These are phyloP conservation scores for Steinernema feltiae DNA, from an alignment of 1,140 invertebrate genomes.

Conservation along the genomic window DNA sequence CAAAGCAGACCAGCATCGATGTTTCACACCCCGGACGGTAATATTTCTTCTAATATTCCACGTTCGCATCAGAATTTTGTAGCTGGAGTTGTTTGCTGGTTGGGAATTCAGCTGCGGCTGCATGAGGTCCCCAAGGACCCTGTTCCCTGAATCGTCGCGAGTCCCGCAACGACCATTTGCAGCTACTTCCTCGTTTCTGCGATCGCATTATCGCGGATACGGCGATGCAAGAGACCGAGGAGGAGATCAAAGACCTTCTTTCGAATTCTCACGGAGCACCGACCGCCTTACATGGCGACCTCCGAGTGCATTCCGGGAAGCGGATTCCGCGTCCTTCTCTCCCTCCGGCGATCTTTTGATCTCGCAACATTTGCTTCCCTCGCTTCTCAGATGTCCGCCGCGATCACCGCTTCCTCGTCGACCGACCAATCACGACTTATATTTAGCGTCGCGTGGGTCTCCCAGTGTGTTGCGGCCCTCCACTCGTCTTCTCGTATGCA, in stretches of 20 bases:
- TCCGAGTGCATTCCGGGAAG: too few relatives aligned
- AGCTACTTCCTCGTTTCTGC: neutral
- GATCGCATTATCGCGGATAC: slow-evolving; percentile 5
- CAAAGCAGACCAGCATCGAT: too few relatives aligned
- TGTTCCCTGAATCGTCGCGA: neutral
- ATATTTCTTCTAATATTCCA: too few relatives aligned
- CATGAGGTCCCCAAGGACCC: neutral
- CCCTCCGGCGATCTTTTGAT: neutral
- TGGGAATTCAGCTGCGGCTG: too few relatives aligned
- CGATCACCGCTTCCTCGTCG: neutral
- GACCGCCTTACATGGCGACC: neutral
- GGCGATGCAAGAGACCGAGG: neutral
- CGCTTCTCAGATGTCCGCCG: neutral
- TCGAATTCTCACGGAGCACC: neutral
- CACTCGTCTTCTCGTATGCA: neutral
- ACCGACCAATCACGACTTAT: neutral
- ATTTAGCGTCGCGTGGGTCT: neutral
- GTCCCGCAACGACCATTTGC: neutral
- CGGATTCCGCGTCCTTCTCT: neutral
- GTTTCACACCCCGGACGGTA: too few relatives aligned
- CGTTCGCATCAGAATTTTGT: too few relatives aligned
- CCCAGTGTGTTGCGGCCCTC: neutral
- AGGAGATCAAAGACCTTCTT: neutral
- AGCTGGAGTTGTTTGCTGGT: too few relatives aligned
- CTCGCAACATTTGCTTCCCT: too few relatives aligned